Evolutionary conservation across 1,140 invertebrate species (phyloP), one percentile per base, ranked within the genome.

Genomic region (Ylistrum balloti): DNA sequence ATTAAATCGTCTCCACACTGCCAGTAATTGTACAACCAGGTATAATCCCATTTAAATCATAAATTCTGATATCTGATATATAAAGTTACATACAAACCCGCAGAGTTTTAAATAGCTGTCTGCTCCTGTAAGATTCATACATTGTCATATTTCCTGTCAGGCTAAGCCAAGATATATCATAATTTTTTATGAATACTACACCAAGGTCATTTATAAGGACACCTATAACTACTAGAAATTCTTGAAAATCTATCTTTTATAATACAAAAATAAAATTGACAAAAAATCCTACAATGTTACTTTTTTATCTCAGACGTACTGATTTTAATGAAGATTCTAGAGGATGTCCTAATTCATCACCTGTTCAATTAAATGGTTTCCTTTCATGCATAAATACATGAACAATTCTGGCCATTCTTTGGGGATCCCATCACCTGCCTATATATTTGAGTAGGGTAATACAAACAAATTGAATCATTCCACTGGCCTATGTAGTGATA

Each of bases 41-140:
- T 28, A n/a, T 28, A 74, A 74, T 74, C 56, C 56, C n/a, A 74
- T 74, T 74, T 74, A 28, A 28, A 74, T 74, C 5, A 28, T 74
- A n/a, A 74, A 17, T n/a, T 74, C 56, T 74, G 56, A 74, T 74
- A 74, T 74, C 3, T 74, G 56, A 74, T 74, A 74, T 74, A 74
- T 74, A 22, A 22, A 56, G 1, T 74, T 74, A 74, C n/a, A 74
- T 28, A 28, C 3, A 74, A 74, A 74, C 56, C 15, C 28, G 56
- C 56, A 74, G 56, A 74, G 56, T 74, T 74, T 74, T 74, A 74
- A 74, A 74, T 74, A 11, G 56, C n/a, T 74, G 22, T 74, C 56
- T 74, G 22, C 11, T n/a, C 22, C 7, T 28, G 56, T 74, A 28
- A 74, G 28, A 74, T 74, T 3, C 5, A 74, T 74, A 74, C 45